Percentiles rank a stretch among this genome's conserved stretches.
These are phyloP conservation scores for Leptopilina syphax DNA, from an alignment of 2,888 invertebrate species.

Conservation along the genomic window DNA sequence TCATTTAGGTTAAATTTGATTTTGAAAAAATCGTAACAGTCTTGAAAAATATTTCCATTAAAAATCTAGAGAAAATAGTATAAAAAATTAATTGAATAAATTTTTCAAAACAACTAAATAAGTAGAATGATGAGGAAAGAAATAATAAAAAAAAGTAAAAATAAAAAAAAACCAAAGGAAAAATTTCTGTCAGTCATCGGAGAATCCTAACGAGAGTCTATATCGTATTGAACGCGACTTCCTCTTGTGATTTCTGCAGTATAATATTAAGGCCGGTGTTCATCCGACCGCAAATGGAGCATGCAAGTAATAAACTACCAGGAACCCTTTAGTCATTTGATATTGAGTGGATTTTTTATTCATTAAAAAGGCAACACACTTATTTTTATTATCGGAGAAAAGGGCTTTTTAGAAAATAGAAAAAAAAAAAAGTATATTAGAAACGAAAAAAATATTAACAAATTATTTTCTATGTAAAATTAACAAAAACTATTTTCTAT, in stretches of 20 bases:
- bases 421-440: no score
- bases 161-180: neutral
- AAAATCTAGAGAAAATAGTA: no score
- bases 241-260: constrained; percentile 43
- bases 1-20: no score
- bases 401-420: no score
- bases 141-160: neutral
- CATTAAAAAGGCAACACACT: neutral
- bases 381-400: neutral
- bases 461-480: no score
- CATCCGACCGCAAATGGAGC: constrained; percentile 49
- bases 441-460: no score
- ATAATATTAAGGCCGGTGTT: constrained; percentile 35
- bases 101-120: no score
- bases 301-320: constrained; percentile 51
- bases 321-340: constrained; percentile 33
- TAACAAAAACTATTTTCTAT: no score
- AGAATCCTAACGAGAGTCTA: constrained; percentile 30
- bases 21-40: no score
- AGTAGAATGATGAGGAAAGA: neutral
- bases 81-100: no score
- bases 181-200: constrained; percentile 38
- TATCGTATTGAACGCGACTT: constrained; percentile 15
- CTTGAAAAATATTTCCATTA: no score
- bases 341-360: neutral